Evolutionary conservation across 2,888 invertebrate species (phyloP).

Genomic region (Drosophila stalkeri): DNA sequence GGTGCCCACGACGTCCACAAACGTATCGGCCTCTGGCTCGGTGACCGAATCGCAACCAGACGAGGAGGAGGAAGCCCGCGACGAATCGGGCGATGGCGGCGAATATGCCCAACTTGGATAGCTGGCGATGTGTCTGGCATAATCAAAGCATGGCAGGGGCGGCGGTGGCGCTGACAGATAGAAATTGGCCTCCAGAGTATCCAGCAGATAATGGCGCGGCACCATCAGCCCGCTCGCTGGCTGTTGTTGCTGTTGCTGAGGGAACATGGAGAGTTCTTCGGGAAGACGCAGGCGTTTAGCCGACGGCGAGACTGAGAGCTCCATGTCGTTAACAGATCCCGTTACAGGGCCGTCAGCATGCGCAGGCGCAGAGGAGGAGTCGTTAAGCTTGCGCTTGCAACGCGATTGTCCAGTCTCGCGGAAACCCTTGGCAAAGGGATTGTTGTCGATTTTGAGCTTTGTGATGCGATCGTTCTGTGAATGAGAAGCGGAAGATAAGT

Average conservation of each 20-base stretch:
- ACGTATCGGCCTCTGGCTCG: constrained; percentile 64
- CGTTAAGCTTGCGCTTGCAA: constrained; percentile 88
- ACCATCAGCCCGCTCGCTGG: constrained; percentile 23
- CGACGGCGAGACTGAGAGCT: constrained; percentile 49
- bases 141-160: constrained; percentile 58
- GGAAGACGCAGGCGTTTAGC: constrained; percentile 75
- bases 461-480: constrained; percentile 93
- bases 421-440: constrained; percentile 97
- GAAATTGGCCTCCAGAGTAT: constrained; percentile 71
- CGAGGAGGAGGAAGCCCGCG: constrained; percentile 50
- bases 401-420: constrained; percentile 92
- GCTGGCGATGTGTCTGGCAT: constrained; percentile 68
- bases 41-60: constrained; percentile 30
- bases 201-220: constrained; percentile 66
- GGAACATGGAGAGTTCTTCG: constrained; percentile 45
- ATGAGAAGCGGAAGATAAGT: constrained; percentile 48
- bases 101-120: constrained; percentile 75
- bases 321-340: constrained; percentile 47
- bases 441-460: constrained; percentile 95
- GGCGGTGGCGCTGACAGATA: constrained; percentile 65
- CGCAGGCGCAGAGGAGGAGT: constrained; percentile 66
- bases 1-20: constrained; percentile 80
- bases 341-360: constrained; percentile 13
- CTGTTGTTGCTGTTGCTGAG: constrained; percentile 17
- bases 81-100: constrained; percentile 70